Evolutionary conservation across 2,113 vertebrate species (phyloP).

Genomic region (Varanus komodoensis): DNA sequence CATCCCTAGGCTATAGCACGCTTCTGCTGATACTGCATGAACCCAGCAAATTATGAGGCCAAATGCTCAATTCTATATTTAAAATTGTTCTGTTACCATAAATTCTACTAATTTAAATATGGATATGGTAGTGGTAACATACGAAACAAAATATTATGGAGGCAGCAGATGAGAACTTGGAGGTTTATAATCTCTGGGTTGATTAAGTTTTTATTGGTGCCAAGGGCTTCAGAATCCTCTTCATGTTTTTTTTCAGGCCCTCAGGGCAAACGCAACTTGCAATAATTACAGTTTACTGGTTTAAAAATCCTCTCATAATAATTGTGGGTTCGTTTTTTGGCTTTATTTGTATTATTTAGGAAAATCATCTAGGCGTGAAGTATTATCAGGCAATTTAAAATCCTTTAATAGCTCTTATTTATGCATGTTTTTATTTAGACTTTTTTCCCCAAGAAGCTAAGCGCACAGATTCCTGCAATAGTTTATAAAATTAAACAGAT

Average conservation of each 20-base stretch:
- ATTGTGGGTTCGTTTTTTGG: not conserved
- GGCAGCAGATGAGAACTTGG: not conserved
- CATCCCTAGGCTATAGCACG: not conserved
- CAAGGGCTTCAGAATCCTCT: not conserved
- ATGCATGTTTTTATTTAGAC: not conserved
- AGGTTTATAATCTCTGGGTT: not conserved
- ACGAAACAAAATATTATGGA: not conserved
- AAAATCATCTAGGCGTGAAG: not conserved
- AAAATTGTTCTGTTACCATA: not conserved
- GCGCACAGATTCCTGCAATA: not conserved
- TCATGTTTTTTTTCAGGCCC: not conserved
- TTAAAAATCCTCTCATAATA: conserved; percentile 5
- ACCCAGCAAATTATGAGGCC: not conserved
- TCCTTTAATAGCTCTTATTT: not conserved
- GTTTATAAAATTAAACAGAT: not conserved
- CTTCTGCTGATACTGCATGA: not conserved
- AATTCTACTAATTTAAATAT: not conserved
- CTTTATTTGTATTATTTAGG: not conserved
- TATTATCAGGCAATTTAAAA: not conserved
- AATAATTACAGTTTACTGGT: not conserved
- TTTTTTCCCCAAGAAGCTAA: too few relatives aligned
- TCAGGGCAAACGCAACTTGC: not conserved
- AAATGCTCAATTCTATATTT: not conserved
- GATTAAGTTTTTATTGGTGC: not conserved
- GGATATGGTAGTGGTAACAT: not conserved